Evolutionary conservation across 1,140 invertebrate species (phyloP).

Genomic region (Nixonia krombeini): DNA sequence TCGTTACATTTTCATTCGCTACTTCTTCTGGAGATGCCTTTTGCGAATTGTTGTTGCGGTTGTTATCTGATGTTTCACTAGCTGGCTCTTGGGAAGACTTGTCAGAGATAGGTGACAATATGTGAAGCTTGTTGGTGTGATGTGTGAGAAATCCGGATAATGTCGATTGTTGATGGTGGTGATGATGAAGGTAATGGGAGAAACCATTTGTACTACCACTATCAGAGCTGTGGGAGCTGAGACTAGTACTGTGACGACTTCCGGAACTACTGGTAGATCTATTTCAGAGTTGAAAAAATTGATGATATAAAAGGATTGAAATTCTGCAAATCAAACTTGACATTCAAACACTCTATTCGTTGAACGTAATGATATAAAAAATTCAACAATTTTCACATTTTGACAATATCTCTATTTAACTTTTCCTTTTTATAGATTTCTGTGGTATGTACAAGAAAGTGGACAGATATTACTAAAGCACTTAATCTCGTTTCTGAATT

Average conservation of each 20-base stretch:
- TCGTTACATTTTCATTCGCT: slow-evolving; percentile 65
- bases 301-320: no score
- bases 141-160: slow-evolving; percentile 77
- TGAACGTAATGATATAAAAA: no score
- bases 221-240: slow-evolving; percentile 88
- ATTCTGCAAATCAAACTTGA: no score
- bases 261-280: slow-evolving; percentile 85
- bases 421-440: no score
- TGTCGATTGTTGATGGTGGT: slow-evolving; percentile 72
- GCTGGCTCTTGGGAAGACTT: slow-evolving; percentile 90
- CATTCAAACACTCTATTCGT: no score
- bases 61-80: slow-evolving; percentile 83
- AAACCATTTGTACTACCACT: slow-evolving; percentile 77
- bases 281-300: not conserved
- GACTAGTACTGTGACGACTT: slow-evolving; percentile 81
- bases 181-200: slow-evolving; percentile 66
- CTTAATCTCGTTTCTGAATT: no score
- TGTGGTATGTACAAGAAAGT: no score
- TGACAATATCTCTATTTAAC: no score
- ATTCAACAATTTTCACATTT: no score
- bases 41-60: slow-evolving; percentile 83
- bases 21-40: slow-evolving; percentile 78
- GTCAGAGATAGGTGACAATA: slow-evolving; percentile 90
- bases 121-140: slow-evolving; percentile 83
- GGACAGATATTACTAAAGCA: no score